Conservation (phyloP, 2,113 vertebrate genomes). For the Pandion haliaetus region DNA sequence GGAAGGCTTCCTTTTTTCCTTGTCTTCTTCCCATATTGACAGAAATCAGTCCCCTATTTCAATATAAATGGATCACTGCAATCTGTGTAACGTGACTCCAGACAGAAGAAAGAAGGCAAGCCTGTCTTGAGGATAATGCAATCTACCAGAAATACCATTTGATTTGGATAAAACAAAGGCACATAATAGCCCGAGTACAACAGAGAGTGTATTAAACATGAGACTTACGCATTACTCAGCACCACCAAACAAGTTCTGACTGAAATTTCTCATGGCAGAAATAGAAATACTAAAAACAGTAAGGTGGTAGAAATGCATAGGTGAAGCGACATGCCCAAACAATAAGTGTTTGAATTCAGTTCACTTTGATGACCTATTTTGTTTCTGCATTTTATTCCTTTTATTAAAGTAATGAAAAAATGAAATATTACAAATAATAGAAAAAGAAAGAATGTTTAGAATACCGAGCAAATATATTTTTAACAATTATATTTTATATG, state of each 20-base stretch:
- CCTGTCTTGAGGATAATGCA: not conserved
- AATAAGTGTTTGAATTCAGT: not conserved
- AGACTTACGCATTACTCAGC: not conserved
- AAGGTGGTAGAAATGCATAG: not conserved
- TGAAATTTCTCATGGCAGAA: not conserved
- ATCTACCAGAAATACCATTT: not conserved
- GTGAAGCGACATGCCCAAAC: not conserved
- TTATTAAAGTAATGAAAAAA: not conserved
- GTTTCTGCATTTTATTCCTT: not conserved
- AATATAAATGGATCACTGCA: not conserved
- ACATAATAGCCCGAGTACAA: not conserved
- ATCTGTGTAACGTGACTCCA: not conserved
- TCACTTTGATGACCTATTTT: not conserved
- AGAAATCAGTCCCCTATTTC: not conserved
- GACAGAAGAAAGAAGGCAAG: not conserved
- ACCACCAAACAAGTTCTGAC: not conserved
- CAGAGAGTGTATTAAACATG: not conserved
- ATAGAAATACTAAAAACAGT: not conserved
- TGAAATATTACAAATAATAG: not conserved
- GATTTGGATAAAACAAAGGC: not conserved
- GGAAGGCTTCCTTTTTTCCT: not conserved
- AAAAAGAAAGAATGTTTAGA: not conserved
- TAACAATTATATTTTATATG: not conserved
- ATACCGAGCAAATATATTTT: not conserved
- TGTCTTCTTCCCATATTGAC: not conserved